These are phyloP conservation scores for Myiozetetes cayanensis DNA, from an alignment of 2,113 vertebrate species.

Conservation along the genomic window DNA sequence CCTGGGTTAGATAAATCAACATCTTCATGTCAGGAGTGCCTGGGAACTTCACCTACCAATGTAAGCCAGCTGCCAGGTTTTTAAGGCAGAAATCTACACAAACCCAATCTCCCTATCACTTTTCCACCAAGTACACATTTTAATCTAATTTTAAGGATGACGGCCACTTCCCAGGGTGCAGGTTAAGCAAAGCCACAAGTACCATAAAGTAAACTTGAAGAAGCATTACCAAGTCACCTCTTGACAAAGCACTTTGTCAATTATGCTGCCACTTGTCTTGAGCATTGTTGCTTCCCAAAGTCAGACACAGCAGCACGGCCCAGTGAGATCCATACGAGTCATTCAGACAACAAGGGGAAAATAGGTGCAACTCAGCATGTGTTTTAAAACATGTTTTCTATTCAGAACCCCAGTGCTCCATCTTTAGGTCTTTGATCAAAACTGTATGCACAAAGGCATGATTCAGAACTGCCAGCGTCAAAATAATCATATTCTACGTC, in stretches of 20 bases:
- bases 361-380: neutral
- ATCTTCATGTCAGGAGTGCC: neutral
- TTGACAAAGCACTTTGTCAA: neutral
- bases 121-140: neutral
- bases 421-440: constrained; percentile 42
- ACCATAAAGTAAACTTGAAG: neutral
- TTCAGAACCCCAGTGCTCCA: constrained; percentile 28
- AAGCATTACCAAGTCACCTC: neutral
- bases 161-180: rapidly evolving
- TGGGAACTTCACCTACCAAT: neutral
- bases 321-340: neutral
- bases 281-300: rapidly evolving
- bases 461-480: neutral
- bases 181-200: neutral
- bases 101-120: neutral
- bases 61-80: neutral
- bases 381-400: neutral
- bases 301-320: neutral
- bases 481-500: neutral
- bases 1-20: neutral
- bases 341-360: neutral
- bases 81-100: neutral
- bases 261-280: neutral
- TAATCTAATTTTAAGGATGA: neutral
- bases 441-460: neutral